Evolutionary conservation across 1,140 invertebrate genomes (phyloP).

Genomic region (Listronotus oregonensis): DNA sequence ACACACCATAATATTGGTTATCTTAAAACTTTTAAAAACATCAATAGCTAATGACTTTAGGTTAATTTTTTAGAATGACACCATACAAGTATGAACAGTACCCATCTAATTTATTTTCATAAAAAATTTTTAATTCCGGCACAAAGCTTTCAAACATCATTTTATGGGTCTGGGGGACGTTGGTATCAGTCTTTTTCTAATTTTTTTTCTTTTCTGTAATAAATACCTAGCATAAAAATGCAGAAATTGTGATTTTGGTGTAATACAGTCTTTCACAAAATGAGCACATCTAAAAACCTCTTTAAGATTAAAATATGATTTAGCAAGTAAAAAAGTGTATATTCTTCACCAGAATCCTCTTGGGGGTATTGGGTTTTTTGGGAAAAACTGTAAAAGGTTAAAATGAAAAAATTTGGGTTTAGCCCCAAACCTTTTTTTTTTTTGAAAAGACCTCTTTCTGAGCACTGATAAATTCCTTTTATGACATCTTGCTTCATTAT

Average conservation of each 20-base stretch:
- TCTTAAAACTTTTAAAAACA: conserved; percentile 75
- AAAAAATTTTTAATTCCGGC: conserved; percentile 63
- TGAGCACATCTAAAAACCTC: conserved; percentile 91
- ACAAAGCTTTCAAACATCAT: conserved; percentile 62
- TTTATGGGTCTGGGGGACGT: conserved; percentile 70
- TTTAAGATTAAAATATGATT: conserved; percentile 89
- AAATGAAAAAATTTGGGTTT: conserved; percentile 83
- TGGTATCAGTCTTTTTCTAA: conserved; percentile 80
- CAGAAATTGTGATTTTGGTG: conserved; percentile 75
- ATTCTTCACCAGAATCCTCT: conserved; percentile 62
- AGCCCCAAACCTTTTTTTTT: conserved; percentile 83
- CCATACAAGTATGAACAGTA: conserved; percentile 91
- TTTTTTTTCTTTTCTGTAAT: conserved; percentile 87
- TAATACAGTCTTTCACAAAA: conserved; percentile 74
- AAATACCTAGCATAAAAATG: conserved; percentile 86
- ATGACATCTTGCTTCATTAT: conserved; percentile 70
- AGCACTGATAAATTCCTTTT: conserved; percentile 71
- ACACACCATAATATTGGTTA: conserved; percentile 86
- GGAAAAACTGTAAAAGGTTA: conserved; percentile 65
- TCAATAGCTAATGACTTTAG: conserved; percentile 74
- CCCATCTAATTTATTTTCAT: conserved; percentile 75
- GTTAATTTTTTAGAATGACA: conserved; percentile 89
- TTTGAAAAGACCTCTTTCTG: conserved; percentile 72
- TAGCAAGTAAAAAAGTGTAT: conserved; percentile 80
- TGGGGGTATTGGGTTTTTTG: conserved; percentile 51